Base-by-base conservation (phyloP, 2,888 invertebrate genomes). In the Labia minor region DNA sequence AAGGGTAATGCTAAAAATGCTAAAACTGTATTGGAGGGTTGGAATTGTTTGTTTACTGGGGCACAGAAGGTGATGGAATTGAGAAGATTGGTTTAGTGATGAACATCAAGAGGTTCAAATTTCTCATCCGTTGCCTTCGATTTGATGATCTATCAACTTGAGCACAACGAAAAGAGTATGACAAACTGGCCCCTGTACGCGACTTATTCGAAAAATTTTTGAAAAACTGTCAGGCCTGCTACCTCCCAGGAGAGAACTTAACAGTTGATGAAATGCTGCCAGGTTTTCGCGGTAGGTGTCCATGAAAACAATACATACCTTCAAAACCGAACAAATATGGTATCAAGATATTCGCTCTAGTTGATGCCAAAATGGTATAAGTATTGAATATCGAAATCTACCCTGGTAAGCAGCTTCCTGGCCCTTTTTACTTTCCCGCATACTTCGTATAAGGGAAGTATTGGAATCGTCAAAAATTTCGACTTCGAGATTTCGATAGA, bases 301-400 rank as follows among this genome's bases (percentile, higher is more conserved):
- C 65, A 21, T 73, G 72, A 70, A 65, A 71, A 21, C 72, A 74
- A 68, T 76, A 74, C 67, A 75, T 74, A 16, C 73, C 74, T 10
- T 72, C 71, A 21, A 73, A 75, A 68, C 72, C 74, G 19, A 71
- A 70, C 1, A 74, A 71, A 64, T 74, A 74, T 69, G 72, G 73
- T 0, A 70, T 74, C 10, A 74, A 75, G 71, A 69, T 73, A 16
- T 71, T 68, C 65, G 72, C 73, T 6, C 49, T 73, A 26, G 68
- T 67, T 37, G 71, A 71, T 67, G 33, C 69, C 10, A 69, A 67
- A 69, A 66, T 72, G 64, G 37, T 64, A 37, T 71, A 72, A 65
- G 68, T 66, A 4, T 62, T 66, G 19, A 71, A 71, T 26, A 2
- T 71, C 19, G 70, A 72, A 69, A 67, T 72, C 26, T 72, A 72